phyloP scores from a whole-genome alignment of 1,140 invertebrate genomes.

The Drosophila micromelanica region DNA sequence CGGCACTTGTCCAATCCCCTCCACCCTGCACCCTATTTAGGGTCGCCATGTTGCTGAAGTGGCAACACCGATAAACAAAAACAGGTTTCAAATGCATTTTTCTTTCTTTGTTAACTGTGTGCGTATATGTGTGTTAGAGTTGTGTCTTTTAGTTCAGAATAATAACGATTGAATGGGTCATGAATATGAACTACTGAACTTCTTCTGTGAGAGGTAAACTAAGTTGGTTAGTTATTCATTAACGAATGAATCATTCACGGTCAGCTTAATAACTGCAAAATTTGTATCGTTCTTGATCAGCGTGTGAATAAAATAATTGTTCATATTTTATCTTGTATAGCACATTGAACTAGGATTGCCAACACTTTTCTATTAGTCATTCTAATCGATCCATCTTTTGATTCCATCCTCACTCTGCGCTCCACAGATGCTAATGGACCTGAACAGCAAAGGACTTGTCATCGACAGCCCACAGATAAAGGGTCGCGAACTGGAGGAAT shows the following conservation, averaged over 20 bases:
- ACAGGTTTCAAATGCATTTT: conserved; percentile 70
- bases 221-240: too few relatives aligned
- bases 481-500: conserved; percentile 93
- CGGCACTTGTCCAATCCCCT: conserved; percentile 39
- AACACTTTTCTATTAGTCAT: conserved; percentile 13
- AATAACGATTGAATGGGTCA: too few relatives aligned
- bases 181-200: too few relatives aligned
- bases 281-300: too few relatives aligned
- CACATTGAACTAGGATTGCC: not conserved
- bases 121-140: not conserved
- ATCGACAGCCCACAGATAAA: conserved; percentile 90
- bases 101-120: conserved; percentile 21
- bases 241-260: too few relatives aligned
- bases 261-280: too few relatives aligned
- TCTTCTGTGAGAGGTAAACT: too few relatives aligned
- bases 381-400: not conserved
- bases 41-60: conserved; percentile 71
- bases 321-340: too few relatives aligned
- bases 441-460: conserved; percentile 91
- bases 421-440: conserved; percentile 95
- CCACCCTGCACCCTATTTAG: conserved; percentile 6
- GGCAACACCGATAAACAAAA: conserved; percentile 48
- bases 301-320: too few relatives aligned
- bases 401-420: not conserved
- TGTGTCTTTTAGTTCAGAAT: too few relatives aligned